Percentiles rank a stretch among this genome's conserved stretches.
Conservation (phyloP, 2,888 invertebrate genomes). For the Zhengitettix transpicula region DNA sequence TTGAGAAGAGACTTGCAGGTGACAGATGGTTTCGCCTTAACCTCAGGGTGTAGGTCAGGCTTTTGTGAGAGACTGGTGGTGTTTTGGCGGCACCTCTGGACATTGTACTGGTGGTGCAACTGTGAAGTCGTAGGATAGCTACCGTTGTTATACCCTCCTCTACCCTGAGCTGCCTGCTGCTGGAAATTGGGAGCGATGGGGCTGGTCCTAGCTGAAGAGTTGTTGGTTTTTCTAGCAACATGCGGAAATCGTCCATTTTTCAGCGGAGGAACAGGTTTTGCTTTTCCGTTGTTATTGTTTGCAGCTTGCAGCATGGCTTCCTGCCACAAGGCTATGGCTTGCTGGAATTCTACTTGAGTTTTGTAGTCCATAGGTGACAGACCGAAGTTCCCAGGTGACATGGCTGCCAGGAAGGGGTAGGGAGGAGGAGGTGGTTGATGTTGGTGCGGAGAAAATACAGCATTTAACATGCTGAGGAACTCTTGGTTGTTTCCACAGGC, state of each 20-base stretch:
- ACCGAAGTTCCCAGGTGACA: conserved; percentile 26
- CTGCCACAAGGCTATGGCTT: conserved; percentile 51
- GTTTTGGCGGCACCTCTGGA: not conserved
- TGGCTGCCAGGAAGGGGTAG: conserved; percentile 29
- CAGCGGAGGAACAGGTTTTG: conserved; percentile 19
- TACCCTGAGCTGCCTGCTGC: not conserved
- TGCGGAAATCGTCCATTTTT: not conserved
- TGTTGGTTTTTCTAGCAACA: conserved; percentile 2
- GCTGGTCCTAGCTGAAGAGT: conserved; percentile 32
- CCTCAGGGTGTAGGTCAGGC: not conserved
- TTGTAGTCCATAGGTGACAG: conserved; percentile 24
- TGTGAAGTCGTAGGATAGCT: conserved; percentile 7
- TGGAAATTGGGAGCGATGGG: conserved; percentile 29
- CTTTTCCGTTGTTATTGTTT: not conserved
- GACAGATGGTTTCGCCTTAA: not conserved
- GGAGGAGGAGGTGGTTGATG: conserved; percentile 30
- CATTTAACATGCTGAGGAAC: conserved; percentile 25
- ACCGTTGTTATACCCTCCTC: not conserved
- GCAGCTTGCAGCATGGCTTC: conserved; percentile 42
- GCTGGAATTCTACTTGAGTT: conserved; percentile 29
- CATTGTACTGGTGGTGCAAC: conserved; percentile 3
- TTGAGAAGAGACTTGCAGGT: conserved; percentile 38
- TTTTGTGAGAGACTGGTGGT: not conserved
- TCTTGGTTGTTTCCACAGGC: conserved; percentile 30
- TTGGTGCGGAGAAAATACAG: conserved; percentile 20